A percentile compares a stretch with the other conserved stretches of the same genome.
Evolutionary conservation across 2,113 vertebrate species (phyloP).

Genomic region (Tupaia tana): DNA sequence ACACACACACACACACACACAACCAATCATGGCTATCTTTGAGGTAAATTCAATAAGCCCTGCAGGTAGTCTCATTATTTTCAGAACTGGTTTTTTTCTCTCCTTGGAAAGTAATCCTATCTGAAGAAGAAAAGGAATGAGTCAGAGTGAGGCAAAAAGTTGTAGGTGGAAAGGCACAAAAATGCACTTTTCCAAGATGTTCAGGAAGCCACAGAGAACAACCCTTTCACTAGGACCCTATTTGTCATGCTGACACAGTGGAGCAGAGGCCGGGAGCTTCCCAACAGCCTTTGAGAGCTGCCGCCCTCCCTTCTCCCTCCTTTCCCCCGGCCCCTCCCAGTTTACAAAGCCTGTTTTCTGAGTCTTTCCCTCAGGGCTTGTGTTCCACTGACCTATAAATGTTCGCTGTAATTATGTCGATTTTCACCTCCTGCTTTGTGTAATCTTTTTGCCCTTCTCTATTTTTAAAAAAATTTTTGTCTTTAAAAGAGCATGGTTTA

Average conservation of each 20-base stretch:
- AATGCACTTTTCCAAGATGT: neutral
- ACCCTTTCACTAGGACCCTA: neutral
- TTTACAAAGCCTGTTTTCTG: neutral
- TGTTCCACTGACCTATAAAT: constrained; percentile 49
- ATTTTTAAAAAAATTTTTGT: neutral
- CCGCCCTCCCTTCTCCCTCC: neutral
- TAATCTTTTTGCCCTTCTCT: neutral
- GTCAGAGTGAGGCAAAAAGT: neutral
- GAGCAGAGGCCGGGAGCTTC: no score
- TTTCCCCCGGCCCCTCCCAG: no score
- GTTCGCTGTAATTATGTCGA: neutral
- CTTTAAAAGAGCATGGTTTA: neutral
- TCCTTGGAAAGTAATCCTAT: neutral
- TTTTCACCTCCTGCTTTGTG: neutral
- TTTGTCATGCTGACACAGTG: neutral
- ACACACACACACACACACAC: neutral
- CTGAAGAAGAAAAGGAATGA: neutral
- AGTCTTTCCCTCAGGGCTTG: neutral
- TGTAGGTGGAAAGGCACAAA: neutral
- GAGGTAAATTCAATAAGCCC: neutral
- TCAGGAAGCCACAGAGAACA: neutral
- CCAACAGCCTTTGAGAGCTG: neutral
- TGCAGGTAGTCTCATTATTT: neutral
- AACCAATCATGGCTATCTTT: neutral
- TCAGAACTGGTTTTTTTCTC: neutral